A percentile compares a stretch with the other conserved stretches of the same genome.
These are phyloP conservation scores for Trachops cirrhosus DNA, from an alignment of 2,797 vertebrate species.

Conservation along the genomic window DNA sequence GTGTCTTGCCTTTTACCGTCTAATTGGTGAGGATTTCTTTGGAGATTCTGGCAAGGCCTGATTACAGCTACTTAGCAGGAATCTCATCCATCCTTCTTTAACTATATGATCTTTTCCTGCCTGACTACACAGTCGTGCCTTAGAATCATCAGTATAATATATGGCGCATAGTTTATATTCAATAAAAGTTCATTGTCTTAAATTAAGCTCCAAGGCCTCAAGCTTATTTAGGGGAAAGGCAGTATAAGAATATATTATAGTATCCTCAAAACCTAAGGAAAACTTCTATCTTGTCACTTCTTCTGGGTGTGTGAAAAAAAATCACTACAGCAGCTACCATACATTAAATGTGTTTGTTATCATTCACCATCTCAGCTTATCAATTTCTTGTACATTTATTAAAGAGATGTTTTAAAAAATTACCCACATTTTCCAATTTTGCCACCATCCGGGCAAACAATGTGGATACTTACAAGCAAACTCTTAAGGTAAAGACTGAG, in stretches of 20 bases:
- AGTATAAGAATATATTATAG: neutral
- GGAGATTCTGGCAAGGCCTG: neutral
- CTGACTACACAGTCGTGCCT: neutral
- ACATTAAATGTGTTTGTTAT: neutral
- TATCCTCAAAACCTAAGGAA: neutral
- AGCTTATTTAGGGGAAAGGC: neutral
- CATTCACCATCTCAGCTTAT: neutral
- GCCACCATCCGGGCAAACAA: slow-evolving; percentile 11
- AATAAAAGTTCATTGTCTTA: neutral
- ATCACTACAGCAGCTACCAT: neutral
- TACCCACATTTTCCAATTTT: neutral
- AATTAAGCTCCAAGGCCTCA: neutral
- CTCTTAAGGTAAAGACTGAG: neutral
- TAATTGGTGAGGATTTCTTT: neutral
- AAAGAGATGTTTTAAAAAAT: neutral
- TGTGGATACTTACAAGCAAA: slow-evolving; percentile 44
- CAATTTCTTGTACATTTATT: neutral
- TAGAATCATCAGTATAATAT: neutral
- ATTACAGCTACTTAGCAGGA: neutral
- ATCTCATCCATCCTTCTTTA: neutral
- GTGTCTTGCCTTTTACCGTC: neutral
- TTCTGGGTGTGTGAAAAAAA: neutral
- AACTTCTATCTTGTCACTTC: neutral
- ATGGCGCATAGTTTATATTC: neutral
- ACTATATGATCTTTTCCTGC: neutral